Evolutionary conservation across 2,888 invertebrate species (phyloP).

Genomic region (Empis stercorea): DNA sequence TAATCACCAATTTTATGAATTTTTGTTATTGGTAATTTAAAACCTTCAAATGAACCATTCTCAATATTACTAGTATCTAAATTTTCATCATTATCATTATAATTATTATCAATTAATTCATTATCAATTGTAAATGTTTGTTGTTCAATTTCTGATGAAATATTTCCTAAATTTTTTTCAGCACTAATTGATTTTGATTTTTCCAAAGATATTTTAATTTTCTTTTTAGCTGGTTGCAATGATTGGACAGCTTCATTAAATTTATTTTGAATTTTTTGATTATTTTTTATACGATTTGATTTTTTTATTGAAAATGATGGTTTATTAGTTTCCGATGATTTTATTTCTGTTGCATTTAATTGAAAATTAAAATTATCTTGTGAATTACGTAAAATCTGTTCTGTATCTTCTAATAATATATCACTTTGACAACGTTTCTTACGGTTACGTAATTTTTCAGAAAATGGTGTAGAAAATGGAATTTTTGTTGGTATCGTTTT

Average conservation of each 20-base stretch:
- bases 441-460: slow-evolving; percentile 12
- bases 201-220: neutral
- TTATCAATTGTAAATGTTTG: neutral
- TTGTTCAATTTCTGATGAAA: neutral
- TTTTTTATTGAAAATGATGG: too few relatives aligned
- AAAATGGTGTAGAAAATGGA: slow-evolving; percentile 6
- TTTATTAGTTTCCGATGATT: too few relatives aligned
- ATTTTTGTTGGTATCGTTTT: neutral
- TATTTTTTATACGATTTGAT: too few relatives aligned
- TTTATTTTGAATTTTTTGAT: too few relatives aligned
- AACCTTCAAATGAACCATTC: slow-evolving; percentile 20
- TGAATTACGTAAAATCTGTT: neutral
- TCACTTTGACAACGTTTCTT: slow-evolving; percentile 14
- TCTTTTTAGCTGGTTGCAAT: too few relatives aligned
- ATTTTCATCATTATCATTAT: neutral
- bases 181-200: neutral
- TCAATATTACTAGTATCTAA: slow-evolving; percentile 17
- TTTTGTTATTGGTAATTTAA: slow-evolving; percentile 26
- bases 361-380: neutral
- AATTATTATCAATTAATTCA: neutral
- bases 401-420: slow-evolving; percentile 11
- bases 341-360: slow-evolving; percentile 15
- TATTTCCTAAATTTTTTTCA: too few relatives aligned
- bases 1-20: slow-evolving; percentile 23
- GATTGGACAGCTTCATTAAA: too few relatives aligned